Evolutionary conservation across 2,888 invertebrate genomes (phyloP).

Genomic region (Himalopsyche anomala): DNA sequence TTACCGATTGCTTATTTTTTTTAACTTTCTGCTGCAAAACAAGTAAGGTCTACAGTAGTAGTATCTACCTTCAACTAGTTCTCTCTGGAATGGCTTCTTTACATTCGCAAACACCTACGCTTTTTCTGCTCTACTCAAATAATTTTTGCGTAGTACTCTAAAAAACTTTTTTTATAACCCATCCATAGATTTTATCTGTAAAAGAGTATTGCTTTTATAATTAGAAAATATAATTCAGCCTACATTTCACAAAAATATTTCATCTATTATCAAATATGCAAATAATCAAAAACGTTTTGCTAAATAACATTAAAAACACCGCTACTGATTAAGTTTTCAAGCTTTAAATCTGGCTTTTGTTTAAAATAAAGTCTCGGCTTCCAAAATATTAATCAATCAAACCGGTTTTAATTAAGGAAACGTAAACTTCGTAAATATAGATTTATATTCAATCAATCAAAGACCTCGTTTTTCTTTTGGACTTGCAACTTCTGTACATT

Average conservation of each 20-base stretch:
- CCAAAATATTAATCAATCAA: constrained; percentile 39
- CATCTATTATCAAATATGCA: constrained; percentile 3
- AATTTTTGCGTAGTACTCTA: no score
- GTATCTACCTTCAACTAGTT: no score
- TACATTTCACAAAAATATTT: background rate
- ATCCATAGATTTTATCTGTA: no score
- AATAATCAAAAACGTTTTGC: constrained; percentile 6
- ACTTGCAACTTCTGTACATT: background rate
- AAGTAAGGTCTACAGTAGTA: no score
- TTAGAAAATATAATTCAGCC: no score
- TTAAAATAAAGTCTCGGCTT: constrained; percentile 19
- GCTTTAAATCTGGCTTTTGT: constrained; percentile 3
- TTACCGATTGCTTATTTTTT: no score
- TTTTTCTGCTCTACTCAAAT: no score
- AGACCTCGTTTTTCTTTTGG: constrained; percentile 35
- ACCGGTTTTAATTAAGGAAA: constrained; percentile 35
- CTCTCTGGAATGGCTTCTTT: no score
- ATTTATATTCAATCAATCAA: constrained; percentile 43
- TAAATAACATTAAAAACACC: background rate
- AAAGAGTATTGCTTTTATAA: no score
- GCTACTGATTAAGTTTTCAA: background rate
- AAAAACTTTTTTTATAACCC: no score
- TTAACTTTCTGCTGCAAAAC: no score
- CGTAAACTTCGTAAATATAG: constrained; percentile 32
- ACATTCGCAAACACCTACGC: no score